These are phyloP conservation scores for Poeciliopsis gracilis DNA, from an alignment of 2,797 vertebrate genomes.

Conservation along the genomic window DNA sequence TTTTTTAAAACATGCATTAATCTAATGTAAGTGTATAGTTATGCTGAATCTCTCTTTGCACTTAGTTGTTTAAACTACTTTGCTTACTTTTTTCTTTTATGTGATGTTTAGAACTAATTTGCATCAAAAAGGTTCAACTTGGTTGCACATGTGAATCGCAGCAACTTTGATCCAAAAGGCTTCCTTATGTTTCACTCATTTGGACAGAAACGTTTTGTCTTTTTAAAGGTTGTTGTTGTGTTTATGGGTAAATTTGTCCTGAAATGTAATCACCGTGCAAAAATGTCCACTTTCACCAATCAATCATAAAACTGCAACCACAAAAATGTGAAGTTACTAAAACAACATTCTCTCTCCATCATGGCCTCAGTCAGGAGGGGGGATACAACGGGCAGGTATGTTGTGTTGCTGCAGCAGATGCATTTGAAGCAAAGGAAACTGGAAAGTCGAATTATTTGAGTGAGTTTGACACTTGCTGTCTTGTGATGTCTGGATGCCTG, in stretches of 20 bases:
- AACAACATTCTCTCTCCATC: not conserved
- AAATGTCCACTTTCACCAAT: constrained; percentile 5
- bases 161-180: not conserved
- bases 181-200: not conserved
- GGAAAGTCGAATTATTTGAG: not conserved
- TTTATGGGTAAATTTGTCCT: not conserved
- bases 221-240: constrained; percentile 17
- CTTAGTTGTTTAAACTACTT: no score
- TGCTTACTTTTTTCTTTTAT: no score
- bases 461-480: not conserved
- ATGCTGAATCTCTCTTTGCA: no score
- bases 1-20: no score
- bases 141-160: no score
- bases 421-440: not conserved
- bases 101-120: no score
- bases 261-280: not conserved
- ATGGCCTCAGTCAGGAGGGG: not conserved
- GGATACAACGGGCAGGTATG: not conserved
- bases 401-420: not conserved
- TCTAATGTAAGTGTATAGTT: no score
- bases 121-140: no score
- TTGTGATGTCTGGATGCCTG: not conserved
- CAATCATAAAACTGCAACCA: not conserved
- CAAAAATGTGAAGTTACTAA: not conserved
- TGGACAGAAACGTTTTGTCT: not conserved